A percentile compares a stretch with the other conserved stretches of the same genome.
phyloP scores from a whole-genome alignment of 2,113 vertebrate genomes.

The Poeciliopsis prolifica region DNA sequence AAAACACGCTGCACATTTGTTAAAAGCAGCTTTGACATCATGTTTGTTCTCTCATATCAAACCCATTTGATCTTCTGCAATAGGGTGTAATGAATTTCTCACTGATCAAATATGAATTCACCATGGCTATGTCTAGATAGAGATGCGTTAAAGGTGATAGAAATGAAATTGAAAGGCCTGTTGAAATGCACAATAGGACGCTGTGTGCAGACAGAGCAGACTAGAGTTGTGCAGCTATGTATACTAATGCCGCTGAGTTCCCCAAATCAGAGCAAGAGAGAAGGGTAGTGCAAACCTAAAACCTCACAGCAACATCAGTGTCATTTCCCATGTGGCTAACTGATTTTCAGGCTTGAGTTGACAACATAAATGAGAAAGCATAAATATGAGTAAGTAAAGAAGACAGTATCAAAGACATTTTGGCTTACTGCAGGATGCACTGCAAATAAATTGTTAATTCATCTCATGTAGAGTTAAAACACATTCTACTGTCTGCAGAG shows the following conservation, averaged over 20 bases:
- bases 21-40: slow-evolving; percentile 29
- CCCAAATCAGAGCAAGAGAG: slow-evolving; percentile 23
- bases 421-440: slow-evolving; percentile 10
- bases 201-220: slow-evolving; percentile 48
- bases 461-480: slow-evolving; percentile 40
- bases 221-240: slow-evolving; percentile 49
- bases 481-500: slow-evolving; percentile 42
- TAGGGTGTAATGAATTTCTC: slow-evolving; percentile 36
- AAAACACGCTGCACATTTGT: slow-evolving; percentile 21
- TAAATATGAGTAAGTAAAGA: slow-evolving; percentile 47
- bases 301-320: slow-evolving; percentile 13
- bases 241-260: slow-evolving; percentile 59
- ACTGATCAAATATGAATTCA: slow-evolving; percentile 56
- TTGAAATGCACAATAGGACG: slow-evolving; percentile 62
- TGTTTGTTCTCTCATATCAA: slow-evolving; percentile 19
- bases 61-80: slow-evolving; percentile 45
- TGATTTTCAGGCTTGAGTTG: slow-evolving; percentile 21
- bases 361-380: slow-evolving; percentile 16
- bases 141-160: slow-evolving; percentile 47
- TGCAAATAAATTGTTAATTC: slow-evolving; percentile 68
- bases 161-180: slow-evolving; percentile 49
- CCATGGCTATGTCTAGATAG: slow-evolving; percentile 36
- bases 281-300: slow-evolving; percentile 6
- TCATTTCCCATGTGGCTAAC: slow-evolving; percentile 2
- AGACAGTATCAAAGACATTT: slow-evolving; percentile 56